Evolutionary conservation across 2,888 invertebrate species (phyloP).

Genomic region (Erannis defoliaria): DNA sequence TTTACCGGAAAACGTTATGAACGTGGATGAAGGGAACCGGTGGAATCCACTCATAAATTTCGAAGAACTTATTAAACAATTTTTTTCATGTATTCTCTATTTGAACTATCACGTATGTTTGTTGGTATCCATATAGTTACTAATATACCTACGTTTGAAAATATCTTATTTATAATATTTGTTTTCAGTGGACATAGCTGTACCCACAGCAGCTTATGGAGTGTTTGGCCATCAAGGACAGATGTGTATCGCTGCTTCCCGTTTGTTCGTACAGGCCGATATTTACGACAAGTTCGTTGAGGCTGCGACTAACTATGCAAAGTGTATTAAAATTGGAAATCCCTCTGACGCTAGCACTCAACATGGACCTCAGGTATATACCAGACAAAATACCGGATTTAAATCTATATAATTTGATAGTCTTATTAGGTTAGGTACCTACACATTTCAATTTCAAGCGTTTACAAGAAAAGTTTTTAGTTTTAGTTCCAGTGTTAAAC

Average conservation of each 20-base stretch:
- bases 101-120: too few species aligned
- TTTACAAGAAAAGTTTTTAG: too few species aligned
- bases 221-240: slow-evolving; percentile 68
- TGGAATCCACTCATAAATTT: too few species aligned
- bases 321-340: slow-evolving; percentile 89
- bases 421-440: background rate
- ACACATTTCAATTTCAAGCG: too few species aligned
- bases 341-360: slow-evolving; percentile 53
- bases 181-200: slow-evolving; percentile 59
- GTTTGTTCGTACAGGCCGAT: slow-evolving; percentile 66
- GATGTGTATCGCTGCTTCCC: slow-evolving; percentile 66
- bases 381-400: too few species aligned
- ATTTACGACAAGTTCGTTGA: slow-evolving; percentile 94
- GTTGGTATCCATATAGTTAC: too few species aligned
- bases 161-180: background rate
- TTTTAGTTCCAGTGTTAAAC: too few species aligned
- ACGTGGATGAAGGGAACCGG: too few species aligned
- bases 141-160: too few species aligned
- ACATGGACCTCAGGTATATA: slow-evolving; percentile 61
- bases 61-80: too few species aligned
- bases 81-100: too few species aligned
- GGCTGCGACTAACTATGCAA: slow-evolving; percentile 89
- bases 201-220: slow-evolving; percentile 57
- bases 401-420: background rate
- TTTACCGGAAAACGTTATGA: too few species aligned